Percentiles rank a stretch among this genome's conserved stretches.
These are phyloP conservation scores for Eristalis tenax DNA, from an alignment of 2,888 invertebrate species.

Conservation along the genomic window DNA sequence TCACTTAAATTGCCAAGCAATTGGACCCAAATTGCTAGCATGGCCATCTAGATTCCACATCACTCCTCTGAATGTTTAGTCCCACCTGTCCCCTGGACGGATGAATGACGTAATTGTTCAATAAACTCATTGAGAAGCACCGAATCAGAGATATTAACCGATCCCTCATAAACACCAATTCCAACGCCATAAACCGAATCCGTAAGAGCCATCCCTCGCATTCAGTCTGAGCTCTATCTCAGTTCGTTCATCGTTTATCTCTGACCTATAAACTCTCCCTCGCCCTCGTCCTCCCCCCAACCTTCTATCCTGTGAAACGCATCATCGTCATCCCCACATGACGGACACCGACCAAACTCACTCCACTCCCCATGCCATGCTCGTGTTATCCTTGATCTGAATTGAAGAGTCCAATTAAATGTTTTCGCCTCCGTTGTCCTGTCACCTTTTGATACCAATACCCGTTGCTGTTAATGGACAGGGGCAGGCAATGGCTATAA, in stretches of 20 bases:
- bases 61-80: background rate
- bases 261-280: slow-evolving; percentile 33
- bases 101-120: background rate
- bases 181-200: slow-evolving; percentile 19
- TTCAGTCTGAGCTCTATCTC: slow-evolving; percentile 35
- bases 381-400: slow-evolving; percentile 59
- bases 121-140: background rate
- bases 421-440: slow-evolving; percentile 49
- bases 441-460: slow-evolving; percentile 40
- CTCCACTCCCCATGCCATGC: background rate
- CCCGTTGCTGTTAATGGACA: background rate
- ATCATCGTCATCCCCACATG: background rate
- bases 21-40: background rate
- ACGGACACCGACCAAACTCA: background rate
- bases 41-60: background rate
- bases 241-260: slow-evolving; percentile 32
- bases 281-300: background rate
- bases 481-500: slow-evolving; percentile 6
- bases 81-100: background rate
- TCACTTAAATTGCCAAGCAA: background rate
- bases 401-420: slow-evolving; percentile 70
- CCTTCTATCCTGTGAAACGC: background rate
- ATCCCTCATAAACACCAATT: slow-evolving; percentile 33
- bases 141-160: background rate
- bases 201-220: slow-evolving; percentile 31